Percentiles rank a stretch among this genome's conserved stretches.
These are phyloP conservation scores for Ceratoteleas bidentatus DNA, from an alignment of 1,140 invertebrate genomes.

Conservation along the genomic window DNA sequence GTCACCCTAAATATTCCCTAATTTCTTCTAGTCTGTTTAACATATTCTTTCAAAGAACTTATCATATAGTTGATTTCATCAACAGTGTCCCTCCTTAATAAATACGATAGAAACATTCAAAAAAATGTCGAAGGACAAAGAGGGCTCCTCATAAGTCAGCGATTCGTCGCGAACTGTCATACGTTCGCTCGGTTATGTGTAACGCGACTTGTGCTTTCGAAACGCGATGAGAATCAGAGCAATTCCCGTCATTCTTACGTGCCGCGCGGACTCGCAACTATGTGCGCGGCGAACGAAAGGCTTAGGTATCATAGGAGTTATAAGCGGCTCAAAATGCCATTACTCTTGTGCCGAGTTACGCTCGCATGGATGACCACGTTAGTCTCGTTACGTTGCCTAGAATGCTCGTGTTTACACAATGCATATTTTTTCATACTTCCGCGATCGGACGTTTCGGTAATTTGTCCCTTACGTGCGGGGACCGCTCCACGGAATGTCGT, in stretches of 20 bases:
- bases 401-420: conserved; percentile 54
- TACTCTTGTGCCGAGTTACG: conserved; percentile 53
- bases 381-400: conserved; percentile 38
- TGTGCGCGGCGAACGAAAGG: conserved; percentile 27
- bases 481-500: not conserved
- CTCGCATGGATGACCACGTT: conserved; percentile 50
- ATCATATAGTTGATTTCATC: too few relatives aligned
- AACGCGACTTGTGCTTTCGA: conserved; percentile 53
- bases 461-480: conserved; percentile 15
- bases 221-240: conserved; percentile 62
- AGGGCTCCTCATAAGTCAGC: not conserved
- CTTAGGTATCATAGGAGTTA: conserved; percentile 30
- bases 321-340: conserved; percentile 54
- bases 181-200: conserved; percentile 33
- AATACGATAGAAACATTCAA: too few relatives aligned
- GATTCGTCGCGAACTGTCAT: conserved; percentile 22
- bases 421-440: conserved; percentile 34
- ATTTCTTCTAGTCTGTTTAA: too few relatives aligned
- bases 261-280: conserved; percentile 31
- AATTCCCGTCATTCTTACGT: conserved; percentile 55
- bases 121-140: conserved; percentile 3
- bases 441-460: conserved; percentile 20
- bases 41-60: too few relatives aligned
- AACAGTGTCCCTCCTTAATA: too few relatives aligned
- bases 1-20: too few relatives aligned